Evolutionary conservation across 2,888 invertebrate genomes (phyloP).

Genomic region (Corbicula japonica): DNA sequence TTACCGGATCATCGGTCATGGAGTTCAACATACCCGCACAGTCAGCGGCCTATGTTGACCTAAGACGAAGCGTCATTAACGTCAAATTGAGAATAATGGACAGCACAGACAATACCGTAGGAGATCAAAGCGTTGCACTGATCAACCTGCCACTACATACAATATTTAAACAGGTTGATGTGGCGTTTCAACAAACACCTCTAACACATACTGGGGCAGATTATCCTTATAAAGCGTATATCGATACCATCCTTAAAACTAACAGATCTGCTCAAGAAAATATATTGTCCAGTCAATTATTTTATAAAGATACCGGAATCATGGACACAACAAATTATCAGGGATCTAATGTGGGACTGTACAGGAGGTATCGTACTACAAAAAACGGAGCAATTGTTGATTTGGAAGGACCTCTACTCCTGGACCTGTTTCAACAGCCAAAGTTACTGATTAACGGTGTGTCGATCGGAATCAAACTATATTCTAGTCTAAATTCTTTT

Average conservation of each 20-base stretch:
- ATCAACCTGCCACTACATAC: constrained; percentile 39
- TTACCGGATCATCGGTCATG: constrained; percentile 22
- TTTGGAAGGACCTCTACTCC: constrained; percentile 40
- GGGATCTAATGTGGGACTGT: constrained; percentile 47
- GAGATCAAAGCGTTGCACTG: constrained; percentile 17
- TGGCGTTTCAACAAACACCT: constrained; percentile 11
- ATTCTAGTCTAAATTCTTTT: constrained; percentile 43
- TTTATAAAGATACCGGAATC: constrained; percentile 47
- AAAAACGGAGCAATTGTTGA: constrained; percentile 47
- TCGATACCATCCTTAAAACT: constrained; percentile 57
- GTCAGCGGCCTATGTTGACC: constrained; percentile 31
- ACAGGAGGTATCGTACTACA: constrained; percentile 22
- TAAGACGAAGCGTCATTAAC: constrained; percentile 19
- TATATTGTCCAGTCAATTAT: constrained; percentile 31
- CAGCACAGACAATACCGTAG: constrained; percentile 14
- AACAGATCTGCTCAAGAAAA: constrained; percentile 2
- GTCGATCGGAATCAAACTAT: constrained; percentile 47
- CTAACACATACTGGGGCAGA: constrained; percentile 42
- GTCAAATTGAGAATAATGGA: constrained; percentile 43
- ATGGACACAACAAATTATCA: constrained; percentile 37
- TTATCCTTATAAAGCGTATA: constrained; percentile 64
- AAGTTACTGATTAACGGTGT: constrained; percentile 53
- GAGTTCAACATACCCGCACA: constrained; percentile 43
- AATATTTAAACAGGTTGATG: constrained; percentile 29
- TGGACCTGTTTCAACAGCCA: constrained; percentile 52